Evolutionary conservation across 1,140 invertebrate species (phyloP).

Genomic region (Lineus longissimus): DNA sequence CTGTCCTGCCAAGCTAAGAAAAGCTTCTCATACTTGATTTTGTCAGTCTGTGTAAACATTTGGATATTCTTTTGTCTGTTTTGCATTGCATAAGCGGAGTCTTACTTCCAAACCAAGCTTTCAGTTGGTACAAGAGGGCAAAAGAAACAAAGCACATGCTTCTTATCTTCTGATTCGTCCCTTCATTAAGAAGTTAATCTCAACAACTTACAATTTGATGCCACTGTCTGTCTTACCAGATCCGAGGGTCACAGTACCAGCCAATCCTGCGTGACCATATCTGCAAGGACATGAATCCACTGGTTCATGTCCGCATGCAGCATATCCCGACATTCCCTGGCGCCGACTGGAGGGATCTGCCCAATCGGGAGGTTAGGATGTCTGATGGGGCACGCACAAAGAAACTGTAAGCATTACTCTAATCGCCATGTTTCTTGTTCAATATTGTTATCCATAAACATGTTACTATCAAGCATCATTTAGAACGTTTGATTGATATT

Average conservation of each 20-base stretch:
- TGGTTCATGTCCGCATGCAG: conserved; percentile 74
- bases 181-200: no score
- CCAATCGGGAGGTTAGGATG: conserved; percentile 70
- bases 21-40: no score
- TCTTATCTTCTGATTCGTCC: no score
- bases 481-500: background rate
- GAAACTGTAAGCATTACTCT: conserved; percentile 58
- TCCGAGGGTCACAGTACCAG: conserved; percentile 62
- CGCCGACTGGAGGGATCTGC: conserved; percentile 83
- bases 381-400: conserved; percentile 67
- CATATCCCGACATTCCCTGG: conserved; percentile 72
- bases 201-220: no score
- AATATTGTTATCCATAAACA: no score
- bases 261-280: conserved; percentile 71
- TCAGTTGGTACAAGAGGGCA: no score
- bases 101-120: no score
- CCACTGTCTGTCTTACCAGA: conserved; percentile 43
- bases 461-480: background rate
- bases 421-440: background rate
- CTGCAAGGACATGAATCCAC: conserved; percentile 78
- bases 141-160: no score
- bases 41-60: no score
- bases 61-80: no score
- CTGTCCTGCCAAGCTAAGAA: background rate
- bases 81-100: no score